Evolutionary conservation across 1,140 invertebrate genomes (phyloP).

Genomic region (Trichomalopsis sarcophagae): DNA sequence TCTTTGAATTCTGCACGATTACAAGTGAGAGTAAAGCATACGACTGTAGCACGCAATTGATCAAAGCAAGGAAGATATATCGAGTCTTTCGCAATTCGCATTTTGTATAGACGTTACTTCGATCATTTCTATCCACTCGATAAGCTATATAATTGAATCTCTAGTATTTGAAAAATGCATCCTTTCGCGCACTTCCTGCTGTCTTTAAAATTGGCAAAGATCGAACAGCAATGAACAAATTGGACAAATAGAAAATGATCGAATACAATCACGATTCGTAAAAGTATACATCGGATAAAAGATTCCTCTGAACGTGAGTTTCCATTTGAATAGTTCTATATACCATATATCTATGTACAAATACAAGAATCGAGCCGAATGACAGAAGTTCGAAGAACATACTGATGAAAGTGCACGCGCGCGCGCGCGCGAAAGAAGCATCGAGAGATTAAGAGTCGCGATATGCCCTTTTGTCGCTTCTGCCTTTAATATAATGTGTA

Average conservation of each 20-base stretch:
- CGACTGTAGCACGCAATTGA: not conserved
- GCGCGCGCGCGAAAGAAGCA: conserved; percentile 15
- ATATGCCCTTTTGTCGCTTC: not conserved
- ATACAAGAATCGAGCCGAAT: conserved; percentile 47
- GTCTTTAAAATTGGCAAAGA: not conserved
- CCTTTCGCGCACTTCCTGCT: not conserved
- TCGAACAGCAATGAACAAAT: not conserved
- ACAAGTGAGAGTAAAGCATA: conserved; percentile 20
- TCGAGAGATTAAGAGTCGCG: conserved; percentile 27
- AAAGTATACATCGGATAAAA: not conserved
- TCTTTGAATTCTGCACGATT: conserved; percentile 19
- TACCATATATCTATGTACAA: not conserved
- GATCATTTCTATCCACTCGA: not conserved
- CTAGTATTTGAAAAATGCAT: too few species aligned
- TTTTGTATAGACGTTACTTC: not conserved
- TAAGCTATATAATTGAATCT: not conserved
- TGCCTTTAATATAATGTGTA: not conserved
- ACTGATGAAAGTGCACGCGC: conserved; percentile 12
- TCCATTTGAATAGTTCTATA: too few species aligned
- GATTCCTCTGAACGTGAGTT: not conserved
- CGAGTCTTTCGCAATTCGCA: not conserved
- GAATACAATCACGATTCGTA: not conserved
- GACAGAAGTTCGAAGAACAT: conserved; percentile 6
- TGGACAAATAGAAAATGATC: not conserved
- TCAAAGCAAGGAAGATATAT: conserved; percentile 9